Percentiles rank a stretch among this genome's conserved stretches.
These are phyloP conservation scores for Rattus rattus DNA, from an alignment of 2,113 vertebrate species.

Conservation along the genomic window DNA sequence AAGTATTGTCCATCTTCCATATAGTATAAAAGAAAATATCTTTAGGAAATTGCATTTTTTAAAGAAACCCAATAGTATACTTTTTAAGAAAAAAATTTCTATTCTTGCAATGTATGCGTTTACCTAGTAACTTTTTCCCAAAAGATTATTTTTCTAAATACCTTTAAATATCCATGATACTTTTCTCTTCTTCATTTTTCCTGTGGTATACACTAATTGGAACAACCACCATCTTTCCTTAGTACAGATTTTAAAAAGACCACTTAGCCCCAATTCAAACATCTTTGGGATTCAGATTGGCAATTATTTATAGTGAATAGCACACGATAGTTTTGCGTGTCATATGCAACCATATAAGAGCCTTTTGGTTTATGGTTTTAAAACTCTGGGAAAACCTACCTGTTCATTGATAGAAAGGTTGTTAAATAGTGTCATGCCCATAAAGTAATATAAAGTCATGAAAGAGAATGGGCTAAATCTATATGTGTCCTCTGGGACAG, in stretches of 20 bases:
- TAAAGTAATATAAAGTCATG: not conserved
- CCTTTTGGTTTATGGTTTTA: not conserved
- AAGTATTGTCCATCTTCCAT: conserved; percentile 6
- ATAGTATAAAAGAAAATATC: conserved; percentile 48
- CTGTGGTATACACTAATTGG: not conserved
- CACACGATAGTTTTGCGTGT: not conserved
- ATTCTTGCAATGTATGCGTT: not conserved
- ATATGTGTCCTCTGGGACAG: not conserved
- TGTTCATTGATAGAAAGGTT: not conserved
- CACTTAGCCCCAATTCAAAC: not conserved
- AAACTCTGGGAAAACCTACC: conserved; percentile 56
- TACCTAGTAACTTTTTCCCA: not conserved
- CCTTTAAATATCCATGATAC: conserved; percentile 28
- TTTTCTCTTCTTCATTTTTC: conserved; percentile 22
- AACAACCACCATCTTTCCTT: not conserved
- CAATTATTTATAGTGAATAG: not conserved
- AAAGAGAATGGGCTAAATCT: not conserved
- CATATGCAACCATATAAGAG: conserved; percentile 2
- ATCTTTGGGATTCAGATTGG: not conserved
- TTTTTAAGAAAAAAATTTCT: not conserved
- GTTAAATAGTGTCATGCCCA: not conserved
- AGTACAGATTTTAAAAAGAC: conserved; percentile 10
- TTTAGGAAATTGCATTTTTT: conserved; percentile 26
- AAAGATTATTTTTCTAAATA: conserved; percentile 36
- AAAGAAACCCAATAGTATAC: not conserved